Conservation (phyloP, 2,113 vertebrate species). For the Catharus fuscescens region DNA sequence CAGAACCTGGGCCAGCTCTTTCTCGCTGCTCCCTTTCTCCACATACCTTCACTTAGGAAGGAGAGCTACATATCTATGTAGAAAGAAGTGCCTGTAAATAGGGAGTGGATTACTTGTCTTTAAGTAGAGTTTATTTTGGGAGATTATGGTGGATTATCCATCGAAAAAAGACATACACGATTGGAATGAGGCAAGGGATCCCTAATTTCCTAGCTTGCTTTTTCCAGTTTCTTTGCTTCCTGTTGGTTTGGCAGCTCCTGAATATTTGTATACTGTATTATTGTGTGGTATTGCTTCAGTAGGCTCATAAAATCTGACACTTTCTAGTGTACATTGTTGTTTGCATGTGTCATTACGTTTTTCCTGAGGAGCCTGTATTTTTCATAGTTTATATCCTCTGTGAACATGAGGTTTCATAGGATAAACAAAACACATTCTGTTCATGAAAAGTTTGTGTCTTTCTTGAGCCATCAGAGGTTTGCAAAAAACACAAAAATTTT, state of each 20-base stretch:
- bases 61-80: not conserved
- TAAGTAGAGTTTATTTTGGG: constrained; percentile 21
- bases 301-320: not conserved
- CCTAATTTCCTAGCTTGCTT: not conserved
- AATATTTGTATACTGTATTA: not conserved
- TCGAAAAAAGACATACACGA: not conserved
- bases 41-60: not conserved
- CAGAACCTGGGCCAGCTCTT: not conserved
- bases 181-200: not conserved
- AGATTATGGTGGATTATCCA: not conserved
- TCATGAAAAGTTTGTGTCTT: not conserved
- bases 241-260: not conserved
- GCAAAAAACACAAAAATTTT: not conserved
- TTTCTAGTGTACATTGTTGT: not conserved
- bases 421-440: not conserved
- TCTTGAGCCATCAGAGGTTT: not conserved
- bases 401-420: not conserved
- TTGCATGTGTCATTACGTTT: not conserved
- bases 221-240: not conserved
- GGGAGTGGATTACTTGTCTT: not conserved
- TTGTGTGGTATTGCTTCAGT: not conserved
- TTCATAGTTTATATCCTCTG: not conserved
- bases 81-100: not conserved
- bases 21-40: not conserved
- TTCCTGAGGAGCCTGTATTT: not conserved